These are phyloP conservation scores for Hyles vespertilio DNA, from an alignment of 1,140 invertebrate genomes.

Conservation along the genomic window DNA sequence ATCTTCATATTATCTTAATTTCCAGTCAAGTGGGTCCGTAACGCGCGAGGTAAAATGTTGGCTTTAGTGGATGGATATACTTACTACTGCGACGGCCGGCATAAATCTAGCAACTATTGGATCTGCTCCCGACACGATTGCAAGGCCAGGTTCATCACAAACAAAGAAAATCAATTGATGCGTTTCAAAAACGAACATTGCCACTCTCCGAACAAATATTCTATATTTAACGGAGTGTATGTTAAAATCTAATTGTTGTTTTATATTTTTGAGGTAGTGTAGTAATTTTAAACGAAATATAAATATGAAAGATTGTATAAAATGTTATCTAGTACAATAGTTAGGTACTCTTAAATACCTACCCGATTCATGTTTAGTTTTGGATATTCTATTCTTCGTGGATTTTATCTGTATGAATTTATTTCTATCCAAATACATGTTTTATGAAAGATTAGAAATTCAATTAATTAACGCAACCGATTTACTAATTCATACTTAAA, in stretches of 20 bases:
- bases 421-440: no score
- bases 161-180: background rate
- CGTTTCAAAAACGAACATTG: no score
- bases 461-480: no score
- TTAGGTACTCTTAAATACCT: no score
- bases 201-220: background rate
- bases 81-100: conserved; percentile 2
- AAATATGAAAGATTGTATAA: no score
- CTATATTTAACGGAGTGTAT: conserved; percentile 1
- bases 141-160: background rate
- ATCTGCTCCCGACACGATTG: background rate
- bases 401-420: no score
- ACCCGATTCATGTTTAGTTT: no score
- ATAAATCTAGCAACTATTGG: background rate
- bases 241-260: background rate
- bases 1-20: background rate
- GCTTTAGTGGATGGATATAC: background rate
- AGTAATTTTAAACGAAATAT: no score
- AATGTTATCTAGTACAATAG: no score
- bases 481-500: no score
- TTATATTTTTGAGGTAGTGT: background rate
- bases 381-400: no score
- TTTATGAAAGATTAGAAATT: no score
- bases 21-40: background rate
- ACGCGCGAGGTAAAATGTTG: background rate